These are phyloP conservation scores for Parotocinclus haroldoi DNA, from an alignment of 2,797 vertebrate genomes.

Conservation along the genomic window DNA sequence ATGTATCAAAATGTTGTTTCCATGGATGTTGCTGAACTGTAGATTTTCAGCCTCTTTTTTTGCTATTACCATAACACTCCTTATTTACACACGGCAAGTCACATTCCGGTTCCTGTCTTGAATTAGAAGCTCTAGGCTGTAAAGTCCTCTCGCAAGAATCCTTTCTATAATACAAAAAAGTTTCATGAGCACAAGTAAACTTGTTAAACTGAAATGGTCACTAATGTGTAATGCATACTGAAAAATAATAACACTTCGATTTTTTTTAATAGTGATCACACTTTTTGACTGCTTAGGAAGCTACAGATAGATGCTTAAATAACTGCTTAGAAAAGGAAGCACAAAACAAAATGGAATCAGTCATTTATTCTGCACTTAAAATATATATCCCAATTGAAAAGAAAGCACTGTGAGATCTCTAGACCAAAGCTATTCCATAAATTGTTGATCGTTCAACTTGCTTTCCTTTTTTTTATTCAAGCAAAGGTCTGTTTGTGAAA, in stretches of 20 bases:
- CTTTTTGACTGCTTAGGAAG: too few species aligned
- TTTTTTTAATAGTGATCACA: too few species aligned
- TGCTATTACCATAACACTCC: neutral
- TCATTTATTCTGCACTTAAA: neutral
- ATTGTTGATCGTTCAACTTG: neutral
- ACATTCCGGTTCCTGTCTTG: slow-evolving; percentile 7
- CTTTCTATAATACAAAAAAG: slow-evolving; percentile 65
- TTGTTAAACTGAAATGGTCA: neutral
- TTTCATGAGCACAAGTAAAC: slow-evolving; percentile 9
- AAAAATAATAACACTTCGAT: neutral
- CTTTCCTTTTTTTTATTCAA: neutral
- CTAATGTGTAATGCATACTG: neutral
- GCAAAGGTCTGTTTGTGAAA: slow-evolving; percentile 14
- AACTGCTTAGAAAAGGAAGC: neutral
- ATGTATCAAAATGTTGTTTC: neutral
- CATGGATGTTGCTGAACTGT: neutral
- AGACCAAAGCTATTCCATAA: neutral
- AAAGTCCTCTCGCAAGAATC: slow-evolving; percentile 57
- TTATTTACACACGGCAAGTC: slow-evolving; percentile 16
- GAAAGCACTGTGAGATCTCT: neutral
- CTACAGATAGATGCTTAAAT: neutral
- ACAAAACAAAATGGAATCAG: slow-evolving; percentile 9
- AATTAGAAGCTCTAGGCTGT: slow-evolving; percentile 40
- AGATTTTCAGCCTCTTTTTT: neutral
- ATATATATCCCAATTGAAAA: neutral